Evolutionary conservation across 2,888 invertebrate genomes (phyloP), one percentile per base, ranked within the genome.

Genomic region (Euphydryas editha): DNA sequence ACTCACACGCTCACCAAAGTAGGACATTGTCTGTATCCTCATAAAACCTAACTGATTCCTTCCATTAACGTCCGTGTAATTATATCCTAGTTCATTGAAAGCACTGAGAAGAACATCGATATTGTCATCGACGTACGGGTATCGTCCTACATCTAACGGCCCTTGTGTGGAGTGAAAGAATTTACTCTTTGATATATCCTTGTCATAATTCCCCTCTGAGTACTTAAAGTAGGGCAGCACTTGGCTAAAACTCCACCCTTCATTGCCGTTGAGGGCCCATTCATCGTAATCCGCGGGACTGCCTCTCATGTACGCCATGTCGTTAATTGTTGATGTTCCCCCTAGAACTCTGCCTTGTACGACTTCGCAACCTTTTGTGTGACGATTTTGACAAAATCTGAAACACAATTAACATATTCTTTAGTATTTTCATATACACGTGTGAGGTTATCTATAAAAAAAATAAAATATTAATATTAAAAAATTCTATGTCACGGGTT

Each of bases 181-280:
- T 73, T 85, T 88, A 70, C 92, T 90, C 74, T 87, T 91, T 20
- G 82, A 82, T 67, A 92, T 88, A 64, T 92, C 92, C 71, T 86
- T 90, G 68, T 92, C 91, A 58, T 90, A 92, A 74, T 92, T 92
- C 69, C 91, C 90, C 81, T 92, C 92, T 1, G 92, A 92, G 70
- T 92, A 89, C 74, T 92, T 92, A 74, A 91, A 92, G 76, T 84
- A 92, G 13, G 90, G 90, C 1, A 92, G 78, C 5, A 92, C 77
- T 73, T 90, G 81, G 5, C 74, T 83, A 71, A 81, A 92, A 62
- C 84, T 84, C 92, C 92, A 92, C 15, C 88, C 92, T 3, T 90
- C 86, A 65, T 92, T 92, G 2, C 91, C 92, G 51, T 78, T 81
- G 13, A 87, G 77, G 5, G 88, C 85, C 92, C 92, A 92, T 72